Evolutionary conservation across 2,113 vertebrate genomes (phyloP).

Genomic region (Candoia aspera): DNA sequence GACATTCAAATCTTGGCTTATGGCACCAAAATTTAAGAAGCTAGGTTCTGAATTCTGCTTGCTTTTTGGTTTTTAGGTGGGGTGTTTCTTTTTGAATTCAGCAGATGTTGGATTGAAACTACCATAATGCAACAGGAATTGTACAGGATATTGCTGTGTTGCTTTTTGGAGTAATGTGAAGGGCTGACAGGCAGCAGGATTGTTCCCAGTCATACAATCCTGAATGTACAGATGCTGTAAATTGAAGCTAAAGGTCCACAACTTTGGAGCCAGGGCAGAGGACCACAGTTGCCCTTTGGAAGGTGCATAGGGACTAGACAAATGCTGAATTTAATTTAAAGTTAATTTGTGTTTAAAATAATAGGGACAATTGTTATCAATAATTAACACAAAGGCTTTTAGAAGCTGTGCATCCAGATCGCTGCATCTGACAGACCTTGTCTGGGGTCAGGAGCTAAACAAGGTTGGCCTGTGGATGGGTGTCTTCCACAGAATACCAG

Average conservation of each 20-base stretch:
- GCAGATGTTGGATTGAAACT: not conserved
- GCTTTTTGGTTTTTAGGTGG: not conserved
- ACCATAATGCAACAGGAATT: constrained; percentile 23
- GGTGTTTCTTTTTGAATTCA: not conserved
- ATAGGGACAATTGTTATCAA: not conserved
- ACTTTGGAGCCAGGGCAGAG: not conserved
- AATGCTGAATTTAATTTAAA: not conserved
- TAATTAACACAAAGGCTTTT: not conserved
- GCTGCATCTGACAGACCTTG: not conserved
- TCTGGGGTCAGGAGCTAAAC: not conserved
- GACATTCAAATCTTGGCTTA: constrained; percentile 30
- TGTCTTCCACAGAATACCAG: too few species aligned
- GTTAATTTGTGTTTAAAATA: not conserved
- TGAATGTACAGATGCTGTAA: not conserved
- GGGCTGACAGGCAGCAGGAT: not conserved
- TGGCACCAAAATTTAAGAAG: constrained; percentile 14
- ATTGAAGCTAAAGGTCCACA: not conserved
- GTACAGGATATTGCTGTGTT: constrained; percentile 10
- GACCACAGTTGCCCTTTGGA: not conserved
- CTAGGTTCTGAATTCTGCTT: not conserved
- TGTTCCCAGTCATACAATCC: constrained; percentile 33
- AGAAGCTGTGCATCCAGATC: not conserved
- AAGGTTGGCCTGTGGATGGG: not conserved
- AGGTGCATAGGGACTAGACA: not conserved
- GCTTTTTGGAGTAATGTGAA: not conserved